Evolutionary conservation across 2,113 vertebrate species (phyloP), one percentile per base, ranked within the genome.

Genomic region (Marmota monax): DNA sequence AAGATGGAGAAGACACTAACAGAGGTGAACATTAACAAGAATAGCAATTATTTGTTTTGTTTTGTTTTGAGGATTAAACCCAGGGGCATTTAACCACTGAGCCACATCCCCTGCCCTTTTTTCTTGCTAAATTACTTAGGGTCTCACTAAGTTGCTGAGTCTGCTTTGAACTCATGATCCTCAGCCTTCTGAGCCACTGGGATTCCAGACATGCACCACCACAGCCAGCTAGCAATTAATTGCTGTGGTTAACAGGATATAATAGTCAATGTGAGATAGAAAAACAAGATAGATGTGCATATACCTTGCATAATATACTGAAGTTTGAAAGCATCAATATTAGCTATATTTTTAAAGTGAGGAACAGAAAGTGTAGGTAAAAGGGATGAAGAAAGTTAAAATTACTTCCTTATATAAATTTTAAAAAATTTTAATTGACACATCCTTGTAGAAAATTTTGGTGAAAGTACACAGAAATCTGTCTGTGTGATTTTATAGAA

Each of bases 1-100:
- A 69, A 94, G 95, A 97, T 84, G 79, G 92, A 92, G 97, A 98
- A 95, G 0, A 25, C 77, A 96, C 96, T 95, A 95, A 77, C 51
- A 95, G 87, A 86, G 87, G 92, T 87, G 79, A 72, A 84, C 37
- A 72, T 13, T 27, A 85, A 94, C 61, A 83, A 97, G 74, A 94
- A 93, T 10, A 90, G 77, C 48, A 77, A 87, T 17, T 58, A 56
- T 58, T 58, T 58, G 56, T 58, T 58, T 20, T 58, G 5, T 58
- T 58, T 58, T 58, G 18, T 58, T 58, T 58, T 58, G 56, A 17
- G 56, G 56, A 58, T 58, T 58, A 20, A 58, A 58, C 20, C 56
- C 56, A 58, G 56, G 56, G 56, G 20, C 56, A 58, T 7, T 58
- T 58, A 58, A 58, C 18, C 56, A 58, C 56, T 58, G 20, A 58